Base-by-base conservation (phyloP, 2,797 vertebrate species). In the Knipowitschia caucasica region DNA sequence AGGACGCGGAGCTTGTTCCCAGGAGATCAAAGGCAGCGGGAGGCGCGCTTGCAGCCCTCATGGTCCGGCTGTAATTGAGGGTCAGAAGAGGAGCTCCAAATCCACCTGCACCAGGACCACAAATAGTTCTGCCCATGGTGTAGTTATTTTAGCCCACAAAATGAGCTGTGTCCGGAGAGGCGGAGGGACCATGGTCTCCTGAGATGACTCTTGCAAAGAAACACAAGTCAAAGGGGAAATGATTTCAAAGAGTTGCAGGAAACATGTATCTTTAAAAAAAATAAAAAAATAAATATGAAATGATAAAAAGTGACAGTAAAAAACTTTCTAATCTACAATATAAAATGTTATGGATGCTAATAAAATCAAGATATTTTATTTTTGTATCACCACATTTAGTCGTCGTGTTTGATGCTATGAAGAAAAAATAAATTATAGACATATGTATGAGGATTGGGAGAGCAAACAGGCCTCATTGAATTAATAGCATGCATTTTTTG, bases 41-140 rank as follows among this genome's bases (percentile, higher is more conserved):
- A 69, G 75, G 56, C 51, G 7, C 6, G 25, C 46, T 70, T 30
- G 24, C 3, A 69, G 54, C 35, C 49, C 31, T 20, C 53, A 67
- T 62, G 45, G 49, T 74, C 53, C 71, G 59, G 27, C n/a, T 73
- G 64, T 67, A 69, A 71, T 21, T 55, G 67, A 57, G 68, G 62
- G 53, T 71, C 71, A 63, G 56, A n/a, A n/a, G n/a, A 63, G 47
- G 23, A 60, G 72, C 50, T 59, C 33, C 26, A 56, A 60, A 56
- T 47, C 46, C 65, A 59, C 61, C 64, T 56, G 60, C 61, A 47
- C 20, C 50, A 15, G 56, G 29, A 44, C 56, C 33, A 51, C 7
- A 35, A 40, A 63, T 67, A 5, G 7, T 27, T 33, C 26, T 26
- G 24, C 5, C 25, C n/a, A n/a, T 43, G 25, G 26, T 12, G 27